Conservation (phyloP, 1,140 invertebrate genomes). For the Apis dorsata region DNA sequence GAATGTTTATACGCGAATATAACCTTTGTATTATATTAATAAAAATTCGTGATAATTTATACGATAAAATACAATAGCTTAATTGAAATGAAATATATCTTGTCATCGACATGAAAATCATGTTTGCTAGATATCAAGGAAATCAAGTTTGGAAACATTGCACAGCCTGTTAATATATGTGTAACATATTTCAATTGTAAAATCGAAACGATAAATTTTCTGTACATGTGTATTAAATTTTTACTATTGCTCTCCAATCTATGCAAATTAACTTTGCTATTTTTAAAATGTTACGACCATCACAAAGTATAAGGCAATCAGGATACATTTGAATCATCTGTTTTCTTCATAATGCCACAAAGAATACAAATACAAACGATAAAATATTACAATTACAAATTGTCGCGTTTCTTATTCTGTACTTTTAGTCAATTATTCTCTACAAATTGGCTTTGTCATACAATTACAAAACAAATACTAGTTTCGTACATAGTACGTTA, state of each 20-base stretch:
- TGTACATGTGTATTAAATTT: conserved; percentile 43
- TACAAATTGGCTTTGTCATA: conserved; percentile 12
- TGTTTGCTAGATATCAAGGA: conserved; percentile 27
- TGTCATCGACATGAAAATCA: conserved; percentile 27
- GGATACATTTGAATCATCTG: background rate
- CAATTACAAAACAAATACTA: conserved; percentile 39
- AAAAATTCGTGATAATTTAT: conserved; percentile 26
- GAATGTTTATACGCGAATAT: background rate
- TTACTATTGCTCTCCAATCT: conserved; percentile 24
- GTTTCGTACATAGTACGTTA: conserved; percentile 30
- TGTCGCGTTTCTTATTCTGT: conserved; percentile 13
- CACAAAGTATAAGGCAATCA: conserved; percentile 11
- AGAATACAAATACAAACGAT: conserved; percentile 5
- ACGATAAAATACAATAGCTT: conserved; percentile 16
- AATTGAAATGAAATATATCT: conserved; percentile 33
- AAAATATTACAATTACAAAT: conserved; percentile 25
- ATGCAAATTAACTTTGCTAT: conserved; percentile 20
- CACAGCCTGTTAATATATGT: conserved; percentile 48
- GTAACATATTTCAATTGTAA: conserved; percentile 28
- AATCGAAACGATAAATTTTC: conserved; percentile 37
- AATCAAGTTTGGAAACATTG: conserved; percentile 47
- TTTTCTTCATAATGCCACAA: conserved; percentile 20
- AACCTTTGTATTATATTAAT: conserved; percentile 22
- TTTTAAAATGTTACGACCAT: conserved; percentile 26
- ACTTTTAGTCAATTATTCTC: conserved; percentile 17